Percentiles rank a stretch among this genome's conserved stretches.
Conservation (phyloP, 2,113 vertebrate genomes). For the Hippocampus comes region DNA sequence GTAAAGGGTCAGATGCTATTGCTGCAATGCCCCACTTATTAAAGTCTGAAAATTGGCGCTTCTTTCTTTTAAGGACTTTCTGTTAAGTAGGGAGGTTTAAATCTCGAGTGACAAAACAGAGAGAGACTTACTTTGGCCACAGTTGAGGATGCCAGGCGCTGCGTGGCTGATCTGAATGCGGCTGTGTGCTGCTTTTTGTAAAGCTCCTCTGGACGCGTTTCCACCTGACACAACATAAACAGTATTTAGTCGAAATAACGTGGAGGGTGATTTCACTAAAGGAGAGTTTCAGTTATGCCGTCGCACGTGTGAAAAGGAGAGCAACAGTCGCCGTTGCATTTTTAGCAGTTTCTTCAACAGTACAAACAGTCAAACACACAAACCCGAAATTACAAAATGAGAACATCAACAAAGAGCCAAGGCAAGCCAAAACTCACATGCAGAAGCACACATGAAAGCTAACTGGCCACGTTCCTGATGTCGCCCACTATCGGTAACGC, state of each 20-base stretch:
- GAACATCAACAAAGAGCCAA: too few species aligned
- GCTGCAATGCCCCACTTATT: constrained; percentile 39
- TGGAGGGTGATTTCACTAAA: not conserved
- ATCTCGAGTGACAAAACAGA: constrained; percentile 5
- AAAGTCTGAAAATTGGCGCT: constrained; percentile 30
- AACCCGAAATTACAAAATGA: too few species aligned
- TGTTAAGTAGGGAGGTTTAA: constrained; percentile 31
- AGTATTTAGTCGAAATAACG: not conserved
- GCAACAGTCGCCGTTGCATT: too few species aligned
- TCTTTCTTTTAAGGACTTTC: constrained; percentile 19
- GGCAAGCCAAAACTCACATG: too few species aligned
- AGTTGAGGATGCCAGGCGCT: constrained; percentile 43
- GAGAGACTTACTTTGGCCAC: constrained; percentile 54
- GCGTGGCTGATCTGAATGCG: constrained; percentile 62
- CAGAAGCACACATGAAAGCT: too few species aligned
- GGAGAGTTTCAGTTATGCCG: too few species aligned
- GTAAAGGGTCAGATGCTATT: constrained; percentile 20
- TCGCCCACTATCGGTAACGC: too few species aligned
- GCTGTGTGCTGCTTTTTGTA: constrained; percentile 60
- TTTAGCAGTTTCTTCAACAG: too few species aligned
- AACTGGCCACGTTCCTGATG: too few species aligned
- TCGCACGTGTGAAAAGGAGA: too few species aligned
- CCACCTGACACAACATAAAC: constrained; percentile 46
- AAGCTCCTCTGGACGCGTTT: constrained; percentile 50
- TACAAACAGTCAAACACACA: too few species aligned